phyloP scores from a whole-genome alignment of 2,113 vertebrate species.

The Pitta sordida region DNA sequence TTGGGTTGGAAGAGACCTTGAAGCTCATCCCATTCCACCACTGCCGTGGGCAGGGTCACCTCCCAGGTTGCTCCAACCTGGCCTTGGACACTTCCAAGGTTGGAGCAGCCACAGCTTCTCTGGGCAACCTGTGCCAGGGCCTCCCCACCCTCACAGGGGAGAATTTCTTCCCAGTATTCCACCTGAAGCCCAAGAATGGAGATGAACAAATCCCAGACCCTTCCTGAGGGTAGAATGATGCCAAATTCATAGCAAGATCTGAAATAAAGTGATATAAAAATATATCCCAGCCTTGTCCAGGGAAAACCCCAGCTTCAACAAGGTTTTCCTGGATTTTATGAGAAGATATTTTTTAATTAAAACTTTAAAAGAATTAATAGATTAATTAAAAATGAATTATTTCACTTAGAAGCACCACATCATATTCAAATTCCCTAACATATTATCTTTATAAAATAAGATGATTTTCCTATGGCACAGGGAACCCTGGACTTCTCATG shows the following conservation, averaged over 20 bases:
- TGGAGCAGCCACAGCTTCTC: neutral
- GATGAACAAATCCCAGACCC: neutral
- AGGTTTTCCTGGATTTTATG: neutral
- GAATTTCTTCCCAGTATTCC: neutral
- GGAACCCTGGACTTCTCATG: neutral
- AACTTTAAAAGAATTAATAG: too few species aligned
- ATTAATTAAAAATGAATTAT: neutral
- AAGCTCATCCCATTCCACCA: neutral
- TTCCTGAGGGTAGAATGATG: rapidly evolving
- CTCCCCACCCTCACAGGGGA: too few species aligned
- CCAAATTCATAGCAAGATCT: neutral
- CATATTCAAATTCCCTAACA: neutral
- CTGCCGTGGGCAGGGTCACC: neutral
- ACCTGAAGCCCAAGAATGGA: neutral
- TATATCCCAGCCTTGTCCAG: neutral
- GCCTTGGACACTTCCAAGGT: neutral
- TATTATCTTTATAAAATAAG: neutral
- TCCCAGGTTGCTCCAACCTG: neutral
- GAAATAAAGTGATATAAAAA: neutral
- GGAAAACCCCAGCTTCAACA: neutral
- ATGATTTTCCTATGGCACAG: neutral
- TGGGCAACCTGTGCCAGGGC: neutral
- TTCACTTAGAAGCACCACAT: neutral
- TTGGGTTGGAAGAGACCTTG: neutral
- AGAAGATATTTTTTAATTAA: neutral